Conservation (phyloP, 2,888 invertebrate genomes). For the Lithophane semibrunnea region DNA sequence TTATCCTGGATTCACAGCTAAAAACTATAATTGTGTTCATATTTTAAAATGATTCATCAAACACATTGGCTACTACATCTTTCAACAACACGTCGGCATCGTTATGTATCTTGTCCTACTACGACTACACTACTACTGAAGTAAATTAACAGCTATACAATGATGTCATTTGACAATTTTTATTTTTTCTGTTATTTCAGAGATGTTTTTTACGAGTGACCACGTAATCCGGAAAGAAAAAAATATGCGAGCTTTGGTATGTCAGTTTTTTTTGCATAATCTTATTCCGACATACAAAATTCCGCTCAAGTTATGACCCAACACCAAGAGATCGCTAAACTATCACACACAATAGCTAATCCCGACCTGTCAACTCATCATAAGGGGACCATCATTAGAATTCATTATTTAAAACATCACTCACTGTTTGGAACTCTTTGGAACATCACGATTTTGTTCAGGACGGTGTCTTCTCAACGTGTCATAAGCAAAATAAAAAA, state of each 20-base stretch:
- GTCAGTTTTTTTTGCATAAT: not conserved
- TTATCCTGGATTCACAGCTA: not conserved
- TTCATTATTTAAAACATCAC: constrained; percentile 12
- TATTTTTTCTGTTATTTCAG: not conserved
- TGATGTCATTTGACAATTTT: not conserved
- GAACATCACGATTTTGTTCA: constrained; percentile 38
- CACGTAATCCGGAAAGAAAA: too few species aligned
- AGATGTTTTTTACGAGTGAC: not conserved
- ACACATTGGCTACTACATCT: not conserved
- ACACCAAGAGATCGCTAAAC: constrained; percentile 11
- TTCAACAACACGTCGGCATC: not conserved
- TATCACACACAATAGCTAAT: constrained; percentile 48
- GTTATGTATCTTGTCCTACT: not conserved
- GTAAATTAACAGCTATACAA: too few species aligned
- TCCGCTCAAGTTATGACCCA: not conserved
- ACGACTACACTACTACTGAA: not conserved
- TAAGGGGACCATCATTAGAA: constrained; percentile 13
- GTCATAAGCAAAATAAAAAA: not conserved
- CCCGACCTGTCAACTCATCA: constrained; percentile 30
- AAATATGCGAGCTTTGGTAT: too few species aligned
- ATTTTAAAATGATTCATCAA: not conserved
- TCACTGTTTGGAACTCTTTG: constrained; percentile 18
- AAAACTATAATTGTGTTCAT: not conserved
- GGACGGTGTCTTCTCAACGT: constrained; percentile 17
- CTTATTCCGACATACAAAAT: not conserved